Percentiles rank a stretch among this genome's conserved stretches.
Conservation (phyloP, 2,113 vertebrate genomes). For the Sylvia atricapilla region DNA sequence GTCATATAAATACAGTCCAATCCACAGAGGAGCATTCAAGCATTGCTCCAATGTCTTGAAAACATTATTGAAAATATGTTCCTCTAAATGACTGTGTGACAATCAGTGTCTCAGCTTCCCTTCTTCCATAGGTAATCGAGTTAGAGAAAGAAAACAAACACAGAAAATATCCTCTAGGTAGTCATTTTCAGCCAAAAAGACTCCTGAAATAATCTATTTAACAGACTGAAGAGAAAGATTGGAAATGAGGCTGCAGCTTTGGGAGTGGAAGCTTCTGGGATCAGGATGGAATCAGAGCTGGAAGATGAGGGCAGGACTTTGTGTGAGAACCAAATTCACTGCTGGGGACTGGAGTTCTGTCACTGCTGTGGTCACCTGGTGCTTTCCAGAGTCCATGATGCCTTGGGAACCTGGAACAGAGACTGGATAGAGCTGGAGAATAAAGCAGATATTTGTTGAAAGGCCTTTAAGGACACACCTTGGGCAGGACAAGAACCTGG, state of each 20-base stretch:
- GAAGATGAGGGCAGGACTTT: background rate
- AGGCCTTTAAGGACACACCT: background rate
- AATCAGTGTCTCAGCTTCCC: conserved; percentile 36
- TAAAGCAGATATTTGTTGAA: background rate
- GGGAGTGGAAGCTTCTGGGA: background rate
- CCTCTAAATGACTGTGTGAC: conserved; percentile 32
- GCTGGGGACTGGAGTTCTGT: background rate
- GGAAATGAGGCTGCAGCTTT: background rate
- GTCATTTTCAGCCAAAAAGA: conserved; percentile 39
- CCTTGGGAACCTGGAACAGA: background rate
- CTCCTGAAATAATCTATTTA: conserved; percentile 27
- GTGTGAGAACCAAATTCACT: rapidly evolving
- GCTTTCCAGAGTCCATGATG: background rate
- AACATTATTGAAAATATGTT: conserved; percentile 8
- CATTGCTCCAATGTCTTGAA: background rate
- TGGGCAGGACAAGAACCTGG: background rate
- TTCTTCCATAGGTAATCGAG: conserved; percentile 24
- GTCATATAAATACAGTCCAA: conserved; percentile 11
- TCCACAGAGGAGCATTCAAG: background rate
- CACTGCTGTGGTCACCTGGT: background rate
- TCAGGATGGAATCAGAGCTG: background rate
- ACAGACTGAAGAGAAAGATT: background rate
- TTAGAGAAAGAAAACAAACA: conserved; percentile 42
- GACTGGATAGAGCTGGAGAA: background rate
- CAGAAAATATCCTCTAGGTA: conserved; percentile 41